These are phyloP conservation scores for Dryococelus australis DNA, from an alignment of 2,888 invertebrate species.

Conservation along the genomic window DNA sequence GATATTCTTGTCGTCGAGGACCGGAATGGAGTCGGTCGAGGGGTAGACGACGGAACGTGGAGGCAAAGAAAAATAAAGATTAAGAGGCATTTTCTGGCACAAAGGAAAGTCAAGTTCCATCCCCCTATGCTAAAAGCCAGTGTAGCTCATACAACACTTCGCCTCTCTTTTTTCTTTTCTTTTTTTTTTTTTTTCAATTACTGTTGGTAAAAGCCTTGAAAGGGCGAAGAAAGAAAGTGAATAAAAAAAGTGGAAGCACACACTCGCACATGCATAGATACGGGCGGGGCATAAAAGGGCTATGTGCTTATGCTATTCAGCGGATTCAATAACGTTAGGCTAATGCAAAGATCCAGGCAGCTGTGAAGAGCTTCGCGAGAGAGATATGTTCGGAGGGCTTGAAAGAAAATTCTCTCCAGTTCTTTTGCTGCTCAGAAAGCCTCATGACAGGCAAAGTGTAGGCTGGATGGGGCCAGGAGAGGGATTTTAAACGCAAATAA, in stretches of 20 bases:
- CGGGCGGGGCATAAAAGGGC: neutral
- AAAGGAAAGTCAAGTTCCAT: constrained; percentile 9
- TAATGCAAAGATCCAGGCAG: neutral
- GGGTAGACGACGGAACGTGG: neutral
- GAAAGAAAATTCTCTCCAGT: neutral
- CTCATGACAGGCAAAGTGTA: neutral
- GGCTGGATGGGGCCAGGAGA: too few species aligned
- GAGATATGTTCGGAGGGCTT: too few species aligned
- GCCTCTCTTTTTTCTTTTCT: neutral
- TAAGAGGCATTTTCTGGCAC: constrained; percentile 6
- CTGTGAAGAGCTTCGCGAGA: neutral
- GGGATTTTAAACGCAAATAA: too few species aligned
- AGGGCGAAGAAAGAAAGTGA: neutral
- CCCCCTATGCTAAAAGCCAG: constrained; percentile 16
- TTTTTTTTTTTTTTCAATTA: neutral
- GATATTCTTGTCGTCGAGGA: neutral
- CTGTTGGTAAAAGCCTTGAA: constrained; percentile 9
- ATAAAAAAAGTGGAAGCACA: neutral
- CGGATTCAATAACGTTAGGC: constrained; percentile 5
- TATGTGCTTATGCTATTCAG: neutral
- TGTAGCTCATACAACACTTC: constrained; percentile 8
- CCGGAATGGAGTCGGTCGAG: neutral
- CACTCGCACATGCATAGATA: neutral
- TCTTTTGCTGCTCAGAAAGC: neutral
- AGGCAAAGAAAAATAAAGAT: neutral